These are phyloP conservation scores for Petrocephalus sullivani DNA, from an alignment of 2,797 vertebrate species.

Conservation along the genomic window DNA sequence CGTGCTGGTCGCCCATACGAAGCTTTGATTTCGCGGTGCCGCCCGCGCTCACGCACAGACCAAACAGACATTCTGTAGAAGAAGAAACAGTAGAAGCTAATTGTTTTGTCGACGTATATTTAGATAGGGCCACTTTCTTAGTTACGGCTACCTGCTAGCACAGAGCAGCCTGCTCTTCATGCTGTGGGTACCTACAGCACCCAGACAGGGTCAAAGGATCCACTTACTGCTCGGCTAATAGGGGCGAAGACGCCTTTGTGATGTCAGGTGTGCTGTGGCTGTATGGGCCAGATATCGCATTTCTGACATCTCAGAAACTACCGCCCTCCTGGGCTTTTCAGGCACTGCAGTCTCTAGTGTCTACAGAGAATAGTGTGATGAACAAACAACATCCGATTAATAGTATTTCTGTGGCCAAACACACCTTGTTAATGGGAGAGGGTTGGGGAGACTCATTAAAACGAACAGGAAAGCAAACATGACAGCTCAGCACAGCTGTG, in stretches of 20 bases:
- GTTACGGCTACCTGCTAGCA: background rate
- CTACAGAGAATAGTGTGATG: background rate
- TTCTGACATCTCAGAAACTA: background rate
- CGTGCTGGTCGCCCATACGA: background rate
- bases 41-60: background rate
- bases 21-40: background rate
- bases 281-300: background rate
- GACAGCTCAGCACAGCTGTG: background rate
- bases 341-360: background rate
- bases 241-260: background rate
- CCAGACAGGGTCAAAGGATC: background rate
- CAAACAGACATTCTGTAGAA: background rate
- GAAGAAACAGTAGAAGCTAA: background rate
- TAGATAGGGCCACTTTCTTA: background rate
- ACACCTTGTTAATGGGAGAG: background rate
- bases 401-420: background rate
- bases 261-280: background rate
- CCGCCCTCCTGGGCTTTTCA: background rate
- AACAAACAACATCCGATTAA: background rate
- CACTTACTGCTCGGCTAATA: background rate
- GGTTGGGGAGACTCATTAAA: background rate
- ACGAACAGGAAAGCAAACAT: background rate
- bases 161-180: background rate
- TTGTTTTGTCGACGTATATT: background rate
- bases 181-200: background rate